Evolutionary conservation across 1,140 invertebrate genomes (phyloP).

Genomic region (Choristoneura fumiferana): DNA sequence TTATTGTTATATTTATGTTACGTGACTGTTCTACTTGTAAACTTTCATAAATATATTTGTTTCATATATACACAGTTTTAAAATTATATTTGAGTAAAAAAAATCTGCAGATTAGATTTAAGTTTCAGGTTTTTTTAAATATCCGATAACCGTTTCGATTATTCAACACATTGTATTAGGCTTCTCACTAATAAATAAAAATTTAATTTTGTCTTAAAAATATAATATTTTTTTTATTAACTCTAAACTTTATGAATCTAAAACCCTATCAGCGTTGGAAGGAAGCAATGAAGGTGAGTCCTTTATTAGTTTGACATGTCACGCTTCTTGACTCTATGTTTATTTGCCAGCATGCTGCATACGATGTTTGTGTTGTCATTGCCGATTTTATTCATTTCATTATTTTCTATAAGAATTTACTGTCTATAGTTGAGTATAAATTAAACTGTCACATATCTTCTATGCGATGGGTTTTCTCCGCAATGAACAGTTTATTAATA

Average conservation of each 20-base stretch:
- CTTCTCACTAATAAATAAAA: constrained; percentile 63
- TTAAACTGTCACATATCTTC: too few relatives aligned
- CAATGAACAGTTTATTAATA: too few relatives aligned
- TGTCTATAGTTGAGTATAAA: too few relatives aligned
- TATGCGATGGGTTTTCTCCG: too few relatives aligned
- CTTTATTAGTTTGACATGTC: not conserved
- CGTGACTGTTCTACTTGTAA: constrained; percentile 4
- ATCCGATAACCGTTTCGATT: constrained; percentile 33
- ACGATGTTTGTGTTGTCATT: constrained; percentile 4
- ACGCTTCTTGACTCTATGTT: constrained; percentile 1
- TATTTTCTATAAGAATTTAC: too few relatives aligned
- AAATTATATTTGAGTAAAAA: not conserved
- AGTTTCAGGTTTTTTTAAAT: constrained; percentile 19
- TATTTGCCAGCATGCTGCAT: constrained; percentile 5
- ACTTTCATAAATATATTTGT: not conserved
- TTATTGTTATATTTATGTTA: constrained; percentile 11
- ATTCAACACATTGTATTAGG: constrained; percentile 42
- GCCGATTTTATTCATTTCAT: not conserved
- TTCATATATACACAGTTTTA: not conserved
- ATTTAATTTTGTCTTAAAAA: constrained; percentile 46
- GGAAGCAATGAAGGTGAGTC: constrained; percentile 4
- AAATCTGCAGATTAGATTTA: constrained; percentile 31
- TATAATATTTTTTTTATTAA: constrained; percentile 14
- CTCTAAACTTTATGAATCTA: constrained; percentile 7
- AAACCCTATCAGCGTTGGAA: constrained; percentile 7